Conservation (phyloP, 2,888 invertebrate species). For the Drosophila prostipennis region DNA sequence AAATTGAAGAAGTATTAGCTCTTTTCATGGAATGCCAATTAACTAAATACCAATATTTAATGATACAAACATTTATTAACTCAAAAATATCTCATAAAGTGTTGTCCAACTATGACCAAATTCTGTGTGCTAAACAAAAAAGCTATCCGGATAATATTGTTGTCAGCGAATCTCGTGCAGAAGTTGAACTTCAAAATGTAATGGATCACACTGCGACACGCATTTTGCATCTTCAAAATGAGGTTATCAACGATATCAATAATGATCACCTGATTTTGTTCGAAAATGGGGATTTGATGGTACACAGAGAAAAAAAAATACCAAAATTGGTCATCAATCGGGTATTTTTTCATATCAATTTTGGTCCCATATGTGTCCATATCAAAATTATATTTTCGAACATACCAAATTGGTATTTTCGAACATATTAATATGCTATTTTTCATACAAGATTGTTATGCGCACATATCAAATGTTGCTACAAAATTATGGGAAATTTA, state of each 20-base stretch:
- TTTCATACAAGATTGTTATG: no score
- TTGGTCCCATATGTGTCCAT: no score
- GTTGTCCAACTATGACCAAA: background rate
- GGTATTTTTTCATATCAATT: no score
- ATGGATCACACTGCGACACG: background rate
- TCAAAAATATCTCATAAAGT: background rate
- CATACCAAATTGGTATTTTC: no score
- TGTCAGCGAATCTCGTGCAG: conserved; percentile 18
- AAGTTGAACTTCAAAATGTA: background rate
- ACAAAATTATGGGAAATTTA: no score
- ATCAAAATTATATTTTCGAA: no score
- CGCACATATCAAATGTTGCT: no score
- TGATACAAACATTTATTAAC: background rate
- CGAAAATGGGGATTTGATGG: background rate
- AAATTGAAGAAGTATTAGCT: background rate
- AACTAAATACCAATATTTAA: background rate
- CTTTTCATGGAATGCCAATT: background rate
- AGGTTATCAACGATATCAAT: background rate
- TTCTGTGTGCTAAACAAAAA: conserved; percentile 19
- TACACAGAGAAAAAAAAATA: background rate
- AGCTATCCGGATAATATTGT: conserved; percentile 37
- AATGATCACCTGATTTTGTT: background rate
- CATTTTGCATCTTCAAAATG: background rate
- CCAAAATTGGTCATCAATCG: no score
- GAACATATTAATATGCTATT: no score